Conservation (phyloP, 2,888 invertebrate species). For the Odontothrips loti region DNA sequence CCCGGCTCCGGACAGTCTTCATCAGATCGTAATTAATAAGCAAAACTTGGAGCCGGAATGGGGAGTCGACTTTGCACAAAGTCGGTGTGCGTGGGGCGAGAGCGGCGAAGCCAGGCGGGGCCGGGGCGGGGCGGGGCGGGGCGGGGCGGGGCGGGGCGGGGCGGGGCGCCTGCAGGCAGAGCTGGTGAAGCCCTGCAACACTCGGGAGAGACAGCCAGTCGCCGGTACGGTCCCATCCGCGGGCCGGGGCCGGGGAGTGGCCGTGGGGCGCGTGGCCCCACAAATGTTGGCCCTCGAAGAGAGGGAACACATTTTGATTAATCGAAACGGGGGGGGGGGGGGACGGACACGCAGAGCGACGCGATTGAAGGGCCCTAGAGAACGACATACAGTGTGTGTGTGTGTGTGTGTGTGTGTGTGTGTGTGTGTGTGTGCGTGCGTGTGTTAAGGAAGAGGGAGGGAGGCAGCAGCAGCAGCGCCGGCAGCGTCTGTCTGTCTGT, state of each 20-base stretch:
- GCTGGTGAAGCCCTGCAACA: too few species aligned
- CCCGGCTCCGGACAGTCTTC: background rate
- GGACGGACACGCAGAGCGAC: background rate
- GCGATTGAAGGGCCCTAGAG: background rate
- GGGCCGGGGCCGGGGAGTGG: too few species aligned
- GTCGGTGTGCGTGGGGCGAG: background rate
- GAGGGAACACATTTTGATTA: background rate
- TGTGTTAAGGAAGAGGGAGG: too few species aligned
- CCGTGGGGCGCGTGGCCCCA: too few species aligned
- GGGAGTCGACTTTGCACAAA: background rate
- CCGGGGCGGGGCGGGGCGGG: background rate
- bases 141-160: background rate
- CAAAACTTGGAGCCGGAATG: constrained; percentile 2
- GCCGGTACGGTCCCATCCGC: too few species aligned
- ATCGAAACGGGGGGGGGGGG: background rate
- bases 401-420: too few species aligned
- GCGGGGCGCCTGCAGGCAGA: background rate
- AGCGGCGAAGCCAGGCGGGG: background rate
- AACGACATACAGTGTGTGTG: too few species aligned
- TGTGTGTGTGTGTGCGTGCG: too few species aligned
- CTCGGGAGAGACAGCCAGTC: too few species aligned
- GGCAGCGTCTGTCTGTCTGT: background rate
- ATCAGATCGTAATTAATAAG: constrained; percentile 22
- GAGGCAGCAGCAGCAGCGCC: background rate
- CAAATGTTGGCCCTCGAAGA: too few species aligned